phyloP scores from a whole-genome alignment of 2,113 vertebrate genomes.

The Dicentrarchus labrax region DNA sequence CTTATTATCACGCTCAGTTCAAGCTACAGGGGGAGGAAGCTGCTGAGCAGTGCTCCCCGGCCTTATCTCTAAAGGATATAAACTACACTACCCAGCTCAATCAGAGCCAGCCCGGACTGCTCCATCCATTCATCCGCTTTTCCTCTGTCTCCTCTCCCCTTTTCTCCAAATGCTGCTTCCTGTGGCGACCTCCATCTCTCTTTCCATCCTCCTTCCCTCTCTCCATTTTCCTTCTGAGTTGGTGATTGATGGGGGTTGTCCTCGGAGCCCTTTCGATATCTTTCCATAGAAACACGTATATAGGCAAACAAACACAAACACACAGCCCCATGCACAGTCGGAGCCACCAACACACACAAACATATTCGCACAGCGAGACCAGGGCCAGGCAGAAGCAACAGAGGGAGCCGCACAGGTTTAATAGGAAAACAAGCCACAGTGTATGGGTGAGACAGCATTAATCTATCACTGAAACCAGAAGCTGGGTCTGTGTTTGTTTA shows the following conservation, averaged over 20 bases:
- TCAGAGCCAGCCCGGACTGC: slow-evolving; percentile 62
- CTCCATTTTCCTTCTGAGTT: slow-evolving; percentile 71
- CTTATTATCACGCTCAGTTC: slow-evolving; percentile 78
- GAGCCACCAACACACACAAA: slow-evolving; percentile 31
- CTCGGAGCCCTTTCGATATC: slow-evolving; percentile 71
- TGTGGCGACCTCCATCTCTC: slow-evolving; percentile 73
- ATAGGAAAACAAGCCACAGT: slow-evolving; percentile 75
- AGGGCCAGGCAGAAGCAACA: slow-evolving; percentile 64
- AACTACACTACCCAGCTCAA: slow-evolving; percentile 81
- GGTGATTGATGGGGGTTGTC: slow-evolving; percentile 81
- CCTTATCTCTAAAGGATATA: slow-evolving; percentile 82
- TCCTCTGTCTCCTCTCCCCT: slow-evolving; percentile 51
- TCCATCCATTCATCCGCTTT: slow-evolving; percentile 73
- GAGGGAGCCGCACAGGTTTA: slow-evolving; percentile 65
- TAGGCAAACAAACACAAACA: slow-evolving; percentile 62
- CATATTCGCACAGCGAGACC: slow-evolving; percentile 26
- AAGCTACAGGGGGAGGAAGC: slow-evolving; percentile 76
- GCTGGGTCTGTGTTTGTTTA: slow-evolving; percentile 65
- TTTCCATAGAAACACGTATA: slow-evolving; percentile 63
- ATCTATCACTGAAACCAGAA: slow-evolving; percentile 76
- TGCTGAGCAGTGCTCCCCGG: slow-evolving; percentile 73
- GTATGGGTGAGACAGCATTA: slow-evolving; percentile 73
- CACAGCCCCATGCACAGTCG: slow-evolving; percentile 3
- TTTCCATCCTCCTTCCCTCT: slow-evolving; percentile 64
- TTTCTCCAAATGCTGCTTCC: slow-evolving; percentile 64